Conservation (phyloP, 2,113 vertebrate genomes). For the Phycodurus eques region DNA sequence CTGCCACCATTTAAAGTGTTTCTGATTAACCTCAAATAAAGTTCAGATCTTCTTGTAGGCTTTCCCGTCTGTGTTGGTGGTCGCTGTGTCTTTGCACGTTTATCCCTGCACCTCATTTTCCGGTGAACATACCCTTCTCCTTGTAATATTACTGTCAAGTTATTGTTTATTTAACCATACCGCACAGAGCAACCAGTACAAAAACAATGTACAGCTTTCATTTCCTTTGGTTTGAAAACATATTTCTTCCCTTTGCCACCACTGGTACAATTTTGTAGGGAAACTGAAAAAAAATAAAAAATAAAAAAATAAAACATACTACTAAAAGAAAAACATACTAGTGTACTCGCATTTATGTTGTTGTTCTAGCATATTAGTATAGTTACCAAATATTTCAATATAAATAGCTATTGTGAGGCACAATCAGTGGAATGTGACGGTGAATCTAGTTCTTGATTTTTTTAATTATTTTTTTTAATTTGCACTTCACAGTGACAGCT, state of each 20-base stretch:
- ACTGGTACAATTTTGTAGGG: background rate
- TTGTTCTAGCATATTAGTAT: no score
- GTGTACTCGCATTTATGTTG: no score
- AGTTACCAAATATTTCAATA: constrained; percentile 43
- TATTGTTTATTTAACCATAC: background rate
- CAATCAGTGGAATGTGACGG: constrained; percentile 42
- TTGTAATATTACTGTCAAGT: no score
- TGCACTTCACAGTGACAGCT: constrained; percentile 46
- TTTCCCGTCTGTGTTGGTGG: no score
- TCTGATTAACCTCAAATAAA: no score
- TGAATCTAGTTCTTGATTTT: constrained; percentile 52
- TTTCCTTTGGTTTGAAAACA: no score
- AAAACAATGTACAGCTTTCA: no score
- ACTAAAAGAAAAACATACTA: no score
- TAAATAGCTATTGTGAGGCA: constrained; percentile 43
- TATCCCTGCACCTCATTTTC: background rate
- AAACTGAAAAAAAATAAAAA: background rate
- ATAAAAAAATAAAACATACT: background rate
- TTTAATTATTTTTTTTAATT: constrained; percentile 6
- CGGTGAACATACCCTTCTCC: background rate
- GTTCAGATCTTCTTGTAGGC: no score
- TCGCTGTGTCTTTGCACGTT: background rate
- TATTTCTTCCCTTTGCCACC: background rate
- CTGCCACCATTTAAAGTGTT: no score
- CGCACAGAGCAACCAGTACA: no score